Base-by-base conservation (phyloP, 2,113 vertebrate species). In the Syngnathus floridae region DNA sequence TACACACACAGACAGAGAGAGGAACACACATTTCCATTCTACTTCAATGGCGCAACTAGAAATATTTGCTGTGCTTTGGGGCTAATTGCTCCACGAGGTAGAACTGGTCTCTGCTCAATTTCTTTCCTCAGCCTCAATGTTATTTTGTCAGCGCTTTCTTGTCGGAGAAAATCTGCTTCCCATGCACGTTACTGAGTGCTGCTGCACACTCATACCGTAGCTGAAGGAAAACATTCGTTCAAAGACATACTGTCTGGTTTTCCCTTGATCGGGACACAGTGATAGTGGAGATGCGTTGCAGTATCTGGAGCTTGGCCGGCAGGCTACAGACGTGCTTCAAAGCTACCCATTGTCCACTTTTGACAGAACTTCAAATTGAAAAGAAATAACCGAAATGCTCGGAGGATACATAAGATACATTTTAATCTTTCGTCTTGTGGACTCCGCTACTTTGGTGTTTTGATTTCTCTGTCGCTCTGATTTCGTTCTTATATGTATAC, bases 211-310 rank as follows among this genome's bases (percentile, higher is more conserved):
- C 7, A 48, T 7, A 31, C 26, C 26, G 26, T 31, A 35, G 51
- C 37, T 66, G 37, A 69, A n/a, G 64, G 62, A 46, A 22, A 66
- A 56, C 59, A 57, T 11, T 9, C n/a, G 3, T 48, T 64, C 59
- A 31, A 31, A 54, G 48, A 64, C 35, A 43, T 66, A 9, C 43
- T 12, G 38, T 31, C 35, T 76, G 31, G 26, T 31, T 66, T 41
- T 12, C 22, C 8, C 54, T 51, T 46, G 26, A 26, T 43, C n/a
- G 2, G 45, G 19, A 4, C 21, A 40, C 7, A n/a, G 12, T 64
- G 48, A 57, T 36, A 36, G 21, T 17, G 4, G 54, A 22, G 57
- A 37, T 62, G 16, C 2, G 21, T 38, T 55, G 16, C 0, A 31
- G 26, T 31, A 31, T 31, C 26, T 31, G 26, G 26, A 31, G 26